Conservation (phyloP, 2,888 invertebrate species). For the Eupithecia pulchellata region DNA sequence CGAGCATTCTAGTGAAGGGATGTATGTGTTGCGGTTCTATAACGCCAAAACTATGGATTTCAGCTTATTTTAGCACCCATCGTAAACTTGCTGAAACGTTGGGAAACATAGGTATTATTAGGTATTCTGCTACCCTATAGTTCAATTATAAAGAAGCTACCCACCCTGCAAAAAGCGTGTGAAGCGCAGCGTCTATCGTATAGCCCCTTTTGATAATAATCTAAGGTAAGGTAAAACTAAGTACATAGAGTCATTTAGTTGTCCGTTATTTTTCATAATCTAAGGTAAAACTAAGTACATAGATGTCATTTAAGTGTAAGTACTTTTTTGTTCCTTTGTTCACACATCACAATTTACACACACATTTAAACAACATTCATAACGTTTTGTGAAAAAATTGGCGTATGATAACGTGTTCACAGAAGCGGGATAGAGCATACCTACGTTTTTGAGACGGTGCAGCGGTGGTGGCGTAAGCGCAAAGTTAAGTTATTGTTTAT, state of each 20-base stretch:
- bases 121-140: background rate
- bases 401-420: too few relatives aligned
- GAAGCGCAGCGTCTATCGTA: background rate
- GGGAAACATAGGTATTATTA: background rate
- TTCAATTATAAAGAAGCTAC: background rate
- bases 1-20: constrained; percentile 7
- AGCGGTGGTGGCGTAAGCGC: too few relatives aligned
- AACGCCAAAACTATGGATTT: background rate
- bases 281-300: background rate
- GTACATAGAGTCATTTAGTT: background rate
- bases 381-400: too few relatives aligned
- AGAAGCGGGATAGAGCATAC: too few relatives aligned
- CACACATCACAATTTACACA: too few relatives aligned
- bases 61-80: background rate
- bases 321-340: background rate
- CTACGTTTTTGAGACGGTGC: too few relatives aligned
- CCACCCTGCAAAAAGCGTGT: too few relatives aligned
- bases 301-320: background rate
- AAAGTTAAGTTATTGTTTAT: too few relatives aligned
- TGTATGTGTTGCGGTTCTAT: background rate
- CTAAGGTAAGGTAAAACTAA: background rate
- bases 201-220: too few relatives aligned
- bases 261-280: background rate
- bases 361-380: too few relatives aligned
- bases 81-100: background rate